Conservation (phyloP, 2,797 vertebrate genomes). For the Pseudochromis fuscus region DNA sequence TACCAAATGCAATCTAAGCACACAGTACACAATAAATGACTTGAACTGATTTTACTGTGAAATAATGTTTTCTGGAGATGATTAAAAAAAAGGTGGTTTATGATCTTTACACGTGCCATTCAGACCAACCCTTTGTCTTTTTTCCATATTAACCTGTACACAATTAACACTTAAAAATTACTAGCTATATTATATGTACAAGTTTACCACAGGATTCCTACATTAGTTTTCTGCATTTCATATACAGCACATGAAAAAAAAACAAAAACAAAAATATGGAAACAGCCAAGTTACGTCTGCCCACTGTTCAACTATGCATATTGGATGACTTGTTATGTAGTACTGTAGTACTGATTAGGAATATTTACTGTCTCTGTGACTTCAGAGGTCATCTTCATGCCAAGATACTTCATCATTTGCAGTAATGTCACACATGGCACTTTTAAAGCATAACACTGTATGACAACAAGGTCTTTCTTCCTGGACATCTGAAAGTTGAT, state of each 20-base stretch:
- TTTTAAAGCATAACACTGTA: constrained; percentile 26
- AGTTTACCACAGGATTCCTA: constrained; percentile 83
- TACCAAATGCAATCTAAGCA: constrained; percentile 50
- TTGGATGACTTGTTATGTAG: constrained; percentile 13
- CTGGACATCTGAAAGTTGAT: constrained; percentile 23
- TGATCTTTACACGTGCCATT: constrained; percentile 64
- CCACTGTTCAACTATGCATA: constrained; percentile 13
- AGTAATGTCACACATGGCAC: constrained; percentile 16
- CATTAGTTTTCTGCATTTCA: constrained; percentile 79
- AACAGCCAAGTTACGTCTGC: constrained; percentile 19
- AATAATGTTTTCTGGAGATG: constrained; percentile 35
- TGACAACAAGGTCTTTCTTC: constrained; percentile 19
- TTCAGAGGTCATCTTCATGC: constrained; percentile 51
- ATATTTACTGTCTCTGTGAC: too few species aligned
- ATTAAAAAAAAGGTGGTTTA: constrained; percentile 47
- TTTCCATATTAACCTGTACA: constrained; percentile 78
- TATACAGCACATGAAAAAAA: constrained; percentile 52
- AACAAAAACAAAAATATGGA: constrained; percentile 28
- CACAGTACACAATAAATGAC: constrained; percentile 41
- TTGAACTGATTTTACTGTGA: constrained; percentile 43
- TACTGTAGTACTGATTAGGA: constrained; percentile 38
- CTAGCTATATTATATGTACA: constrained; percentile 83
- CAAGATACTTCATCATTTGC: constrained; percentile 40
- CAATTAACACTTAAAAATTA: constrained; percentile 75
- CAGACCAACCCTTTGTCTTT: constrained; percentile 64